These are phyloP conservation scores for Caenorhabditis macrosperma DNA, from an alignment of 2,888 invertebrate species.

Conservation along the genomic window DNA sequence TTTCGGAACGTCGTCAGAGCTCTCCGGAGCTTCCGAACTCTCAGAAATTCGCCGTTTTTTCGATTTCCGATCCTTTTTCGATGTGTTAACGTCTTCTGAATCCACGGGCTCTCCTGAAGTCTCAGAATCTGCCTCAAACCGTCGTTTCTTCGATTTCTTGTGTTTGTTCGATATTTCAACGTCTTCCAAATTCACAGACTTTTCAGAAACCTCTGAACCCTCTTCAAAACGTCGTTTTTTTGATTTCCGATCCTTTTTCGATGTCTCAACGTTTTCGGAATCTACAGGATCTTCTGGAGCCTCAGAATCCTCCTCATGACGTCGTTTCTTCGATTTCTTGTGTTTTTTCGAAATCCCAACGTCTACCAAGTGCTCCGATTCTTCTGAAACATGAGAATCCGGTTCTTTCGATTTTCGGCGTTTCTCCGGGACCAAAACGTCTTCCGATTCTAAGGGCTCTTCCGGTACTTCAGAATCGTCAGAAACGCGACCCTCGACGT, in stretches of 20 bases:
- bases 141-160: not conserved
- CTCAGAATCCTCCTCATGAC: not conserved
- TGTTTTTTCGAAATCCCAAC: not conserved
- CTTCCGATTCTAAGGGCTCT: not conserved
- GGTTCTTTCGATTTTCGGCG: no score
- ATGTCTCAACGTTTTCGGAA: not conserved
- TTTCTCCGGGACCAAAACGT: not conserved
- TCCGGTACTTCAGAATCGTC: not conserved
- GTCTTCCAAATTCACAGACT: not conserved
- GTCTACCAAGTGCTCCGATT: not conserved
- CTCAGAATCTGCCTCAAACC: not conserved
- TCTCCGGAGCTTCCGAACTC: no score
- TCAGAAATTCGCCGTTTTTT: no score
- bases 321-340: not conserved
- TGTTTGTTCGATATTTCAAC: not conserved
- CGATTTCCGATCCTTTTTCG: no score
- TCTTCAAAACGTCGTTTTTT: no score
- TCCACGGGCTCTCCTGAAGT: no score
- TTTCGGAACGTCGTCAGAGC: no score
- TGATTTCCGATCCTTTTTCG: no score
- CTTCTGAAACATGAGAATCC: no score
- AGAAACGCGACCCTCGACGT: not conserved
- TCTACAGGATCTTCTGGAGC: not conserved
- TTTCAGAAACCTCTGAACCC: conserved; percentile 4
- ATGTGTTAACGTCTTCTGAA: not conserved